These are phyloP conservation scores for Pomatostomus ruficeps DNA, from an alignment of 2,113 vertebrate species.

Conservation along the genomic window DNA sequence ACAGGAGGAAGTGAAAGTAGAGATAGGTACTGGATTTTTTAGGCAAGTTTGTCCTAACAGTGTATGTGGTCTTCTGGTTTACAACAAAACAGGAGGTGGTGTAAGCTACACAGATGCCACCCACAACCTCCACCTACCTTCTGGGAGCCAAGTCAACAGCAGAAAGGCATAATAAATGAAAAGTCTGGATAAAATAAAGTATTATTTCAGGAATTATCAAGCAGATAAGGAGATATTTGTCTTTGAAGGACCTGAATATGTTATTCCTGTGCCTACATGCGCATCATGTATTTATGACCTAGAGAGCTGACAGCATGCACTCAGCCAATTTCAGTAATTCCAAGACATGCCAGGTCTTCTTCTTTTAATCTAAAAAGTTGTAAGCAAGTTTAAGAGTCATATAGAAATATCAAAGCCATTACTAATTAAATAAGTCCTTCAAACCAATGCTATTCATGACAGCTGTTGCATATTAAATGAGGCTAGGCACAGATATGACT, in stretches of 20 bases:
- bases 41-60: neutral
- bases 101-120: neutral
- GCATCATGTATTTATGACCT: neutral
- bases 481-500: neutral
- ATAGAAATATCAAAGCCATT: neutral
- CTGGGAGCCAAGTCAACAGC: neutral
- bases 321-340: neutral
- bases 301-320: neutral
- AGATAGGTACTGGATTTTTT: neutral
- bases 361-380: neutral
- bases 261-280: rapidly evolving
- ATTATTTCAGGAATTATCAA: neutral
- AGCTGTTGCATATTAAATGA: conserved; percentile 23
- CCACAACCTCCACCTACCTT: neutral
- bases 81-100: neutral
- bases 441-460: neutral
- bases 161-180: neutral
- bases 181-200: neutral
- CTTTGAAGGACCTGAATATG: neutral
- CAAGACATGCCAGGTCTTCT: neutral
- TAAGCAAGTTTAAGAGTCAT: neutral
- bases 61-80: neutral
- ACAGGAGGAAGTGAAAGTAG: neutral
- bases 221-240: neutral
- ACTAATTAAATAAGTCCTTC: conserved; percentile 23